Conservation (phyloP, 2,888 invertebrate species). For the Ichneumoninae sp. region DNA sequence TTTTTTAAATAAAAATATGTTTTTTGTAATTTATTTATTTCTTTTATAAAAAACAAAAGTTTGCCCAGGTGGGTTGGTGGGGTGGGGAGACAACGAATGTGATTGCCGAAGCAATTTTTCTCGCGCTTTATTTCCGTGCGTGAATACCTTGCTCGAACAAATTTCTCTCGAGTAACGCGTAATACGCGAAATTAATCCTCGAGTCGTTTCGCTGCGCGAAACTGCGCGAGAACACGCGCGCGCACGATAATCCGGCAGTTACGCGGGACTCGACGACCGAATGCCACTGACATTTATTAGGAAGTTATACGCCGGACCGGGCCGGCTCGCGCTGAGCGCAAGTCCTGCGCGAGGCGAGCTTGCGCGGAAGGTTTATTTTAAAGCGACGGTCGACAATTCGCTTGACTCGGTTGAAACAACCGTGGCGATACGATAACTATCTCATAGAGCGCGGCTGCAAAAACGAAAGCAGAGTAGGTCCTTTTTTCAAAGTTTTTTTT, state of each 20-base stretch:
- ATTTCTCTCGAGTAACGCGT: background rate
- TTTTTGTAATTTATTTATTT: no score
- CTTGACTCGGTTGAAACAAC: conserved; percentile 35
- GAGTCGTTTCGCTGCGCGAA: background rate
- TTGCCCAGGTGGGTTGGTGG: no score
- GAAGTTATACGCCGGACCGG: conserved; percentile 64
- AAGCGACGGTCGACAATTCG: conserved; percentile 19
- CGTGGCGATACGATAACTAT: conserved; percentile 31
- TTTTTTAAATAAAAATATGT: no score
- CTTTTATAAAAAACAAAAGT: no score
- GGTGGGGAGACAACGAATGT: no score
- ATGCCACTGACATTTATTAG: conserved; percentile 76
- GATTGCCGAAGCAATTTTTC: no score
- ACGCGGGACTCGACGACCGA: conserved; percentile 41
- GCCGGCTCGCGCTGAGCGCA: conserved; percentile 22
- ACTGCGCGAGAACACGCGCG: conserved; percentile 33
- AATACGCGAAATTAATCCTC: conserved; percentile 48
- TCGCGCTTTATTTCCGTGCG: background rate
- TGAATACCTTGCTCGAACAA: conserved; percentile 1
- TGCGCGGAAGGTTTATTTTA: conserved; percentile 25
- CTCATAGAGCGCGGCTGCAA: background rate
- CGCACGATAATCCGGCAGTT: conserved; percentile 27
- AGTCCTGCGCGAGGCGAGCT: conserved; percentile 3
- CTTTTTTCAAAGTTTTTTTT: background rate
- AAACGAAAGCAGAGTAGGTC: background rate